Base-by-base conservation (phyloP, 37 sponge, comb jelly and placozoan species). In the Hexactinellida sp. region DNA sequence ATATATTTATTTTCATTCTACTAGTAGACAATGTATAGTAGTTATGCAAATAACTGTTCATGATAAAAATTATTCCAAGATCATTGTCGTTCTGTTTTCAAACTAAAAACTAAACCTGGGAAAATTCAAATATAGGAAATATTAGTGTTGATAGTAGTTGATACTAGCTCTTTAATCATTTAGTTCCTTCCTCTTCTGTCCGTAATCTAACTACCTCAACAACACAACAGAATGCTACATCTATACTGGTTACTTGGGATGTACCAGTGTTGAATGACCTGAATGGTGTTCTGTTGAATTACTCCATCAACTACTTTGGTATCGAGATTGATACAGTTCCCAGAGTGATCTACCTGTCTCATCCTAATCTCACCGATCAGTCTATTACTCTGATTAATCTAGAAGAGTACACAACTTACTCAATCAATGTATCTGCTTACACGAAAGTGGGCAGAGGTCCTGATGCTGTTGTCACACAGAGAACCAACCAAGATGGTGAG, bases 401-500 rank as follows among this genome's bases (percentile, higher is more conserved):
- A 28, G 28, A 63, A 23, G 76, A 63, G 13, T 63, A 63, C 30
- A 63, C 76, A 3, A 63, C 76, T 63, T 63, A 63, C 13, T 63
- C 76, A 7, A 63, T 63, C 30, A n/a, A 25, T 63, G 76, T 63
- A 23, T 10, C 76, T 32, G 28, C 76, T 63, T 63, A 25, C 76
- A 63, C 76, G 34, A 63, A 21, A 25, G 76, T 63, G 76, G 76
- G 76, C 13, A 63, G 13, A 63, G 76, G 76, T 63, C 76, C 76
- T 28, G 76, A 63, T 63, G 76, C 76, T 63, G 13, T 63, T 28
- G 34, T 63, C 76, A 63, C 76, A n/a, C 76, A 63, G 76, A 63
- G 76, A 63, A 63, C 76, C 30, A 63, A 63, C 13, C 28, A 63
- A 63, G 76, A 63, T 63, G 76, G 76, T 63, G 76, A 63, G 76